Base-by-base conservation (phyloP, 2,888 invertebrate species). In the Agonopterix alstromeriana region DNA sequence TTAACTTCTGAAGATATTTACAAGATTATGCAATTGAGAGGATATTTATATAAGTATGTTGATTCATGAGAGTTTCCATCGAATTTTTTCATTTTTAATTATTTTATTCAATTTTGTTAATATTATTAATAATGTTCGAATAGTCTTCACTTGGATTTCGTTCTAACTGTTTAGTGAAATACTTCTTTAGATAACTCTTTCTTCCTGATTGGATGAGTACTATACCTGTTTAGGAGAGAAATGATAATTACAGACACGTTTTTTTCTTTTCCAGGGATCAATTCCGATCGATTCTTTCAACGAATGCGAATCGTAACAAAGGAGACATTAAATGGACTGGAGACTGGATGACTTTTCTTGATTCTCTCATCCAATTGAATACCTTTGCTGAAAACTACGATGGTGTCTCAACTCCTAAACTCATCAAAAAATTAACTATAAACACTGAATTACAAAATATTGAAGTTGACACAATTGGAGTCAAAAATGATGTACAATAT, bases 311-410 rank as follows among this genome's bases (percentile, higher is more conserved):
- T 9, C 50, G 55, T 3, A 59, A 56, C 17, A 58, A 52, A 48
- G 71, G 61, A 5, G 54, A 47, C 3, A 52, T 73, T 1, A 63
- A 58, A 43, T 70, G 66, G 61, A 57, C 44, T 3, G 53, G 58
- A 3, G 63, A 67, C 27, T 73, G 71, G 71, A 57, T 67, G 0
- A 57, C 60, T 5, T 65, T 65, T 36, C 45, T 73, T 0, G 73
- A 73, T 42, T 58, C 64, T 4, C 48, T 73, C 0, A 52, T 73
- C 2, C 73, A 73, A 50, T 54, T 68, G 2, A 67, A 59, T 11
- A 52, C 52, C 8, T 58, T 71, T 8, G 53, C 58, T 1, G 57
- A 51, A 42, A 51, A 67, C 3, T 52, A 60, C 35, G 59, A 65
- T 7, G 67, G 67, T 7, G 8, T 67, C 1, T 61, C 64, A 2